Conservation (phyloP, 2,888 invertebrate species). For the Terebella lapidaria region DNA sequence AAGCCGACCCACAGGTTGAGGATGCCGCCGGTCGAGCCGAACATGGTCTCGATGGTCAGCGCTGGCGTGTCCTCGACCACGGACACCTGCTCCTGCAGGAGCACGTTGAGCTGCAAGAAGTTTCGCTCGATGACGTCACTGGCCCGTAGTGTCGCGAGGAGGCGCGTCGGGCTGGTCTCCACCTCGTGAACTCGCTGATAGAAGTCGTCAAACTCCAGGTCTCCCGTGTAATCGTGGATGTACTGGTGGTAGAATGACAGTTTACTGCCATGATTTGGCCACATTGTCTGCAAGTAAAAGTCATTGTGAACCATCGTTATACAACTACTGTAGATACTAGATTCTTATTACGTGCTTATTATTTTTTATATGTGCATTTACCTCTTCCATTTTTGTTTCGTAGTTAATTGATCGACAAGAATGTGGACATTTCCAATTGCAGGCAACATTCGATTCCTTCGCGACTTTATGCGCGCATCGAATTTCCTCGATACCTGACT, state of each 20-base stretch:
- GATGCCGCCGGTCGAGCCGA: not conserved
- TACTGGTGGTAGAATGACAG: not conserved
- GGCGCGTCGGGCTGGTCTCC: not conserved
- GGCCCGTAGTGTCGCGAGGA: not conserved
- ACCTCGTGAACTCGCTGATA: too few relatives aligned
- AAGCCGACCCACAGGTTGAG: slow-evolving; percentile 1
- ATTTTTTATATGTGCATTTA: too few relatives aligned
- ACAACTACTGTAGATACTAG: too few relatives aligned
- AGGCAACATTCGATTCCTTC: too few relatives aligned
- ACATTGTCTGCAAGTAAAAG: too few relatives aligned
- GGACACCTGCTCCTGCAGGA: not conserved
- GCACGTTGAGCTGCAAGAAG: slow-evolving; percentile 1
- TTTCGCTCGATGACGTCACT: not conserved
- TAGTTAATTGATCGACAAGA: too few relatives aligned
- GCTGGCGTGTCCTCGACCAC: not conserved
- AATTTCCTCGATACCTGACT: too few relatives aligned
- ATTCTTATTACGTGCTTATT: not conserved
- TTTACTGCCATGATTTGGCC: not conserved
- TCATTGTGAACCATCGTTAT: too few relatives aligned
- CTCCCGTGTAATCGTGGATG: not conserved
- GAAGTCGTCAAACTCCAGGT: not conserved
- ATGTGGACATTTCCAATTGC: too few relatives aligned
- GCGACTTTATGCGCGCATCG: too few relatives aligned
- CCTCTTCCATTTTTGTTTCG: too few relatives aligned
- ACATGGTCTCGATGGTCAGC: not conserved